Evolutionary conservation across 1,140 invertebrate species (phyloP).

Genomic region (Eciton burchellii): DNA sequence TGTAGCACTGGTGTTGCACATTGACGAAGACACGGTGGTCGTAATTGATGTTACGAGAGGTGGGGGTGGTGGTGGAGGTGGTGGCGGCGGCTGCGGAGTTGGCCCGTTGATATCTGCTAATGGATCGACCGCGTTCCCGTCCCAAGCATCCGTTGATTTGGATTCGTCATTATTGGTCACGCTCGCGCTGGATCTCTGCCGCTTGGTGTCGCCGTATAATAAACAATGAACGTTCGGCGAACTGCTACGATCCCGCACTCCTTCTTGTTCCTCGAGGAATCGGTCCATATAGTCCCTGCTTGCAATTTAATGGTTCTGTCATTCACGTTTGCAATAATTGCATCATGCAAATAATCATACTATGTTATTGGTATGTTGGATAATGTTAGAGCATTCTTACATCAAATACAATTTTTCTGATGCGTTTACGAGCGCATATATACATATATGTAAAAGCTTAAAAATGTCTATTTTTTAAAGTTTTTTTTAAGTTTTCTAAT

Average conservation of each 20-base stretch:
- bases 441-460: background rate
- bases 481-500: too few species aligned
- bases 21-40: conserved; percentile 56
- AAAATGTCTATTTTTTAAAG: conserved; percentile 13
- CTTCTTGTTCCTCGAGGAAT: conserved; percentile 90
- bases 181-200: conserved; percentile 82
- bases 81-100: conserved; percentile 63
- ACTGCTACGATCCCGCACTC: conserved; percentile 84
- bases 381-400: background rate
- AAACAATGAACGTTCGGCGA: conserved; percentile 88
- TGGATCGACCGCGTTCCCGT: conserved; percentile 69
- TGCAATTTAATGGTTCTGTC: conserved; percentile 72
- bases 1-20: conserved; percentile 62
- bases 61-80: conserved; percentile 68
- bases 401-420: background rate
- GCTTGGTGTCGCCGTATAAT: conserved; percentile 88
- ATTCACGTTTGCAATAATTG: conserved; percentile 68
- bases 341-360: conserved; percentile 26
- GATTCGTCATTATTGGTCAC: conserved; percentile 78
- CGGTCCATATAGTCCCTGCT: conserved; percentile 91
- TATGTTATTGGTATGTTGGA: conserved; percentile 12
- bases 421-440: background rate
- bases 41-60: conserved; percentile 37
- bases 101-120: conserved; percentile 69
- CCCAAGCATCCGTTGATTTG: conserved; percentile 80